Evolutionary conservation across 2,888 invertebrate species (phyloP).

Genomic region (Volucella zonaria): DNA sequence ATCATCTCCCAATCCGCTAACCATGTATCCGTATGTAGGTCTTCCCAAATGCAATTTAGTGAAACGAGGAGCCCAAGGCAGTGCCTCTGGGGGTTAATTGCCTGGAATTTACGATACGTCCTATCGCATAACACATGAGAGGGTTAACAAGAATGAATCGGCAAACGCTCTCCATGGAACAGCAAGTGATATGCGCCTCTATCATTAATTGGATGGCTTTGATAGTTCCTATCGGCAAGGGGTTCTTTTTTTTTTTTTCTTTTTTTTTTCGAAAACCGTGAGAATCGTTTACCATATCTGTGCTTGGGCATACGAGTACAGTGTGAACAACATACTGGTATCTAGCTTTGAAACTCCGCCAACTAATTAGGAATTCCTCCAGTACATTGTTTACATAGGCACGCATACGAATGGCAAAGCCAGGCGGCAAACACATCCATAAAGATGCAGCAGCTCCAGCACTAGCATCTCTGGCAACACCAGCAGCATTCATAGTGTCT

Average conservation of each 20-base stretch:
- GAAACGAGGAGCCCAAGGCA: constrained; percentile 41
- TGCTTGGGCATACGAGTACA: background rate
- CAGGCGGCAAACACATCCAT: background rate
- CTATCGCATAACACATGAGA: constrained; percentile 56
- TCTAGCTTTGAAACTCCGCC: background rate
- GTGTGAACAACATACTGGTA: background rate
- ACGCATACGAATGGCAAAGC: background rate
- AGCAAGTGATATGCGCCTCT: constrained; percentile 44
- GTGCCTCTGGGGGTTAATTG: constrained; percentile 66
- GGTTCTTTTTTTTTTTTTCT: no score
- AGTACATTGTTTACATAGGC: constrained; percentile 28
- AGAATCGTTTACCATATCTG: background rate
- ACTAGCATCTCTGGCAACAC: background rate
- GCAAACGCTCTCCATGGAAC: constrained; percentile 11
- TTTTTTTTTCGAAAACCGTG: background rate
- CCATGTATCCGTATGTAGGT: constrained; percentile 31
- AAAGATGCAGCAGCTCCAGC: constrained; percentile 8
- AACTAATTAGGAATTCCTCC: constrained; percentile 40
- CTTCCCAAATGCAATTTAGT: constrained; percentile 49
- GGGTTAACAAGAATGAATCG: constrained; percentile 1
- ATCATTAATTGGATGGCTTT: constrained; percentile 61
- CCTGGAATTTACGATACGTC: constrained; percentile 64
- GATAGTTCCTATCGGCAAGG: constrained; percentile 17
- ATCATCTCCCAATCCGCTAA: constrained; percentile 5
- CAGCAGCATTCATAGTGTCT: no score